Conservation (phyloP, 2,797 vertebrate genomes). For the Paguma larvata region DNA sequence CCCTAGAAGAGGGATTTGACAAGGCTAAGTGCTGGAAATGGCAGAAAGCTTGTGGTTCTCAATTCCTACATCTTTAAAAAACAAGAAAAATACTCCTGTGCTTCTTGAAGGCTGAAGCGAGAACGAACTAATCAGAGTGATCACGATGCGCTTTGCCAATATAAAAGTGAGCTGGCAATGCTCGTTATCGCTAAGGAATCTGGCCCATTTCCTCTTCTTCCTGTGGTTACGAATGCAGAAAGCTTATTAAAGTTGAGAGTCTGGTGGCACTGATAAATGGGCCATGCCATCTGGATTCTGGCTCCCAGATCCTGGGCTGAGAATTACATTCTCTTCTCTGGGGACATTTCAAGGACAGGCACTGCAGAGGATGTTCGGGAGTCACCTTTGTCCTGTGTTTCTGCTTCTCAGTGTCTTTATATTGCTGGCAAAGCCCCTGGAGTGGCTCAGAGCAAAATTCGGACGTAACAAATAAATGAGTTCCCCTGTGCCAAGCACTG, state of each 20-base stretch:
- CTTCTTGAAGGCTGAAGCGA: conserved; percentile 60
- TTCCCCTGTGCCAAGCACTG: neutral
- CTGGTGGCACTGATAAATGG: conserved; percentile 73
- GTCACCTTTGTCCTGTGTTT: conserved; percentile 53
- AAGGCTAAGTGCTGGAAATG: conserved; percentile 53
- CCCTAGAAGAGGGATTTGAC: conserved; percentile 27
- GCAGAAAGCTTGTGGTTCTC: conserved; percentile 29
- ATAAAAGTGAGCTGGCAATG: conserved; percentile 60
- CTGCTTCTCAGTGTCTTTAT: conserved; percentile 28
- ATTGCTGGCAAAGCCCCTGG: conserved; percentile 17
- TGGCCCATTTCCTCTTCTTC: conserved; percentile 75
- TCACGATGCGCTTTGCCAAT: conserved; percentile 50
- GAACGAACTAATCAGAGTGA: conserved; percentile 63
- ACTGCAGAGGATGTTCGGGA: neutral
- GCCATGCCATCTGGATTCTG: conserved; percentile 70
- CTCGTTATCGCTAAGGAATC: conserved; percentile 64
- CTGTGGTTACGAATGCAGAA: conserved; percentile 69
- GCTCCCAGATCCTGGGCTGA: conserved; percentile 57
- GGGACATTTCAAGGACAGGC: conserved; percentile 66
- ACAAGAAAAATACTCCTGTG: conserved; percentile 51
- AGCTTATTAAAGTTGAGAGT: conserved; percentile 72
- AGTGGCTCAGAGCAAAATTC: conserved; percentile 41
- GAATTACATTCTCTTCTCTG: conserved; percentile 48
- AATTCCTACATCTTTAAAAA: conserved; percentile 62
- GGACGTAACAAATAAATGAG: conserved; percentile 39